phyloP scores from a whole-genome alignment of 2,888 invertebrate genomes.

The Didymodactylos carnosus region DNA sequence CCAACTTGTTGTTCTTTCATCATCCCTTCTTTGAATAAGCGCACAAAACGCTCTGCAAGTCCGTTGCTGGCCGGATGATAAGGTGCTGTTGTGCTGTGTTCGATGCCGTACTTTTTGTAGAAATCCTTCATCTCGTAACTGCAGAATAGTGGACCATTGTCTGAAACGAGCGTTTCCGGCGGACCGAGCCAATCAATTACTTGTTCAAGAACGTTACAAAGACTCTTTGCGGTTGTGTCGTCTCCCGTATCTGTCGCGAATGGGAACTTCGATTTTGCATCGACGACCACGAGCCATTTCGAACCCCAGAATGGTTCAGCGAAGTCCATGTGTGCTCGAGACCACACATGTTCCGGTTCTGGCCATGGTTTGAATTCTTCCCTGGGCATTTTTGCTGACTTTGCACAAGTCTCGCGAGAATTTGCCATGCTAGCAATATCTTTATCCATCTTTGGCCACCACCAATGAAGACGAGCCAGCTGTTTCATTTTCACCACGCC shows the following conservation, averaged over 20 bases:
- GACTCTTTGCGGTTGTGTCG: not conserved
- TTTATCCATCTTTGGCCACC: not conserved
- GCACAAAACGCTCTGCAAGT: not conserved
- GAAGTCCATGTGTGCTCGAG: not conserved
- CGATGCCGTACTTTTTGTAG: not conserved
- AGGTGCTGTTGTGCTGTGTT: not conserved
- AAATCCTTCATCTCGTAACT: not conserved
- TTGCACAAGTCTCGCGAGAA: not conserved
- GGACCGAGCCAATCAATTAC: not conserved
- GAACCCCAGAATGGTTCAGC: not conserved
- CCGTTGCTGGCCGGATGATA: not conserved
- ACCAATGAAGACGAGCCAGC: not conserved
- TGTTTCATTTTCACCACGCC: not conserved
- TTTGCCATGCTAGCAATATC: not conserved
- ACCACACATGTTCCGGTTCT: not conserved
- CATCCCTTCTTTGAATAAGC: not conserved
- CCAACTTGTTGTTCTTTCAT: not conserved
- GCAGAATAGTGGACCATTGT: not conserved
- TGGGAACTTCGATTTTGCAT: not conserved
- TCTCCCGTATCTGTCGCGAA: not conserved
- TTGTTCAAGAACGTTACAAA: not conserved
- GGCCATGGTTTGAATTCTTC: not conserved
- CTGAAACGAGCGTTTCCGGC: not conserved
- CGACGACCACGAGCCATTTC: not conserved
- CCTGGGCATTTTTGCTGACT: not conserved